Evolutionary conservation across 2,113 vertebrate genomes (phyloP).

Genomic region (Cottus gobio): DNA sequence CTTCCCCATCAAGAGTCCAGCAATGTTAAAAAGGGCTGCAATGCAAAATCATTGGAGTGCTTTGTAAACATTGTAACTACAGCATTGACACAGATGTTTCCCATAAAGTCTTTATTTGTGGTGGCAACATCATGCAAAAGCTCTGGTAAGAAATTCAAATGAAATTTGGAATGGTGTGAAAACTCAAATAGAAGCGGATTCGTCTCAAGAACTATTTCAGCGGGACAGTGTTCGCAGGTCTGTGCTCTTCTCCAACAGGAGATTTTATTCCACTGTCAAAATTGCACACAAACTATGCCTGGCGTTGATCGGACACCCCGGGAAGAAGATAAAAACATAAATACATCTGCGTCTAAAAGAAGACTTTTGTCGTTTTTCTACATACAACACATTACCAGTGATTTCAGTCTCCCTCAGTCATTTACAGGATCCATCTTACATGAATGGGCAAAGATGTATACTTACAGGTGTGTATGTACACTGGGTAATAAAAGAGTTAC

Average conservation of each 20-base stretch:
- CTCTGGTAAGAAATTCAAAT: constrained; percentile 29
- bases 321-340: constrained; percentile 52
- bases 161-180: constrained; percentile 55
- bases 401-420: constrained; percentile 38
- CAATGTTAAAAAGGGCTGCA: no score
- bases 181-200: constrained; percentile 30
- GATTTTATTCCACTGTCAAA: constrained; percentile 7
- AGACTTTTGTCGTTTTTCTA: constrained; percentile 16
- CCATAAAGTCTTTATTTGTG: constrained; percentile 80
- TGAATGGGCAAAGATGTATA: constrained; percentile 23
- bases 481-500: not conserved
- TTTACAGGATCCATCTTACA: constrained; percentile 22
- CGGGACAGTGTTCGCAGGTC: constrained; percentile 33
- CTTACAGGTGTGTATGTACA: constrained; percentile 27
- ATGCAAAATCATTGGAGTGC: not conserved
- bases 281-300: constrained; percentile 55
- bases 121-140: constrained; percentile 74
- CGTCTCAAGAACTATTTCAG: constrained; percentile 11
- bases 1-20: no score
- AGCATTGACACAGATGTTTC: constrained; percentile 56
- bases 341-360: constrained; percentile 52
- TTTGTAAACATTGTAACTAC: constrained; percentile 2
- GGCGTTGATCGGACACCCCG: constrained; percentile 58
- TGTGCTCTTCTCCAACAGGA: constrained; percentile 27
- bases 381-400: constrained; percentile 35